A percentile compares a stretch with the other conserved stretches of the same genome.
phyloP scores from a whole-genome alignment of 2,888 invertebrate species.

The Cataglyphis albicans region DNA sequence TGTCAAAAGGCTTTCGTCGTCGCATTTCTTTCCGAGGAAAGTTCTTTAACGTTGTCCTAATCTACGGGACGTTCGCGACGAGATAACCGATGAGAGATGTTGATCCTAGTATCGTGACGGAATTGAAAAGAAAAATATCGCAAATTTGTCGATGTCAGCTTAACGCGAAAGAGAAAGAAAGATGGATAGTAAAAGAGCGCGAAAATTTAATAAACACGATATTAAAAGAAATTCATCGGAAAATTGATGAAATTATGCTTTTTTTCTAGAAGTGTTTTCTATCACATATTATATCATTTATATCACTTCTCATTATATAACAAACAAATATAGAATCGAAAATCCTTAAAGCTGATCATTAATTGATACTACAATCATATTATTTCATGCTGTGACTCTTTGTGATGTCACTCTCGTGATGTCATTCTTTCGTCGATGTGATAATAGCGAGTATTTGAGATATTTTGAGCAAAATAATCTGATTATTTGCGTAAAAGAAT shows the following conservation, averaged over 20 bases:
- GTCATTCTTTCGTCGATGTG: conserved; percentile 3
- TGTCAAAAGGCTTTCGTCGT: conserved; percentile 77
- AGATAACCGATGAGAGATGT: conserved; percentile 76
- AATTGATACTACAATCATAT: neutral
- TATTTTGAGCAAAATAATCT: neutral
- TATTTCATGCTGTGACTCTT: conserved; percentile 2
- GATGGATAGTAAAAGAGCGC: neutral
- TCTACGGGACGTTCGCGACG: conserved; percentile 68
- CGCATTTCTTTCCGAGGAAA: conserved; percentile 45
- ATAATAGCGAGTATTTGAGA: neutral
- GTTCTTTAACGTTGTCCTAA: conserved; percentile 76
- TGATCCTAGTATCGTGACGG: conserved; percentile 20
- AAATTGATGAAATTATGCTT: neutral
- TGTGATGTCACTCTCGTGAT: neutral
- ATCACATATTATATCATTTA: neutral
- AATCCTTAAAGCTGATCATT: neutral
- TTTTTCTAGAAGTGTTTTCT: neutral
- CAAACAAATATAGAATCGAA: neutral
- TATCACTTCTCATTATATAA: neutral
- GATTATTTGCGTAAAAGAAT: neutral
- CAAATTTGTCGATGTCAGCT: conserved; percentile 19
- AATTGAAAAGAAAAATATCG: conserved; percentile 29
- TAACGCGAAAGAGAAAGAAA: neutral
- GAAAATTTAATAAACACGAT: neutral
- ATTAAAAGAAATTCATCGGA: neutral